Conservation (phyloP, 2,113 vertebrate genomes). For the Platycercus adscitus region DNA sequence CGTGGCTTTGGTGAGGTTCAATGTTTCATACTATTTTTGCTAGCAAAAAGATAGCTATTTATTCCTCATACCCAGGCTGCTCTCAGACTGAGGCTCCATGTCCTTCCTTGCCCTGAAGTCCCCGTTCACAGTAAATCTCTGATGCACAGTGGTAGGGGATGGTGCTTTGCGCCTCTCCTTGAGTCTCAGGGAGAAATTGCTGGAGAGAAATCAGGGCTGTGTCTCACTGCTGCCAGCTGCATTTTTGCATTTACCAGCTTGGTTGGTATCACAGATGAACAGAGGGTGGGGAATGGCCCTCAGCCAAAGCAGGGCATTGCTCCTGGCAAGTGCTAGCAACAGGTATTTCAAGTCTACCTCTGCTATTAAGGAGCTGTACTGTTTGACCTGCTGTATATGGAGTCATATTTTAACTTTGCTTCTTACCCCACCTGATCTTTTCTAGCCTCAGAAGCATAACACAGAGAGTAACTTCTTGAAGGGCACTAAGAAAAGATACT, state of each 20-base stretch:
- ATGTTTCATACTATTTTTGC: background rate
- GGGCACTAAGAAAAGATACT: background rate
- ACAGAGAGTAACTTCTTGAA: background rate
- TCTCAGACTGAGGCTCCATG: background rate
- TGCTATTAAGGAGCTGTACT: slow-evolving; percentile 1
- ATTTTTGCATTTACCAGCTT: background rate
- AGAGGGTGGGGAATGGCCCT: background rate
- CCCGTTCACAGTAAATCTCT: background rate
- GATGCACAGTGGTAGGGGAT: fast-evolving
- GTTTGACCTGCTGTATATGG: slow-evolving; percentile 41
- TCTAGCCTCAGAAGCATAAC: background rate
- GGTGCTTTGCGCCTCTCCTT: background rate
- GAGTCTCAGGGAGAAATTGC: background rate
- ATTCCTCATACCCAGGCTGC: background rate
- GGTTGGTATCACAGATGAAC: background rate
- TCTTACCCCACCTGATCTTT: background rate
- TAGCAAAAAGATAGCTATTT: background rate
- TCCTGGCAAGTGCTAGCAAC: slow-evolving; percentile 7
- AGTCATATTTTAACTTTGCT: background rate
- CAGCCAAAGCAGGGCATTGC: slow-evolving; percentile 41
- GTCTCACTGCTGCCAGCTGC: background rate
- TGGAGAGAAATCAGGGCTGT: background rate
- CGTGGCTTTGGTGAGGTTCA: background rate
- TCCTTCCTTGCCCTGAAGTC: background rate
- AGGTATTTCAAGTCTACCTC: slow-evolving; percentile 54